phyloP scores from a whole-genome alignment of 2,797 vertebrate genomes.

The Coilia nasus region DNA sequence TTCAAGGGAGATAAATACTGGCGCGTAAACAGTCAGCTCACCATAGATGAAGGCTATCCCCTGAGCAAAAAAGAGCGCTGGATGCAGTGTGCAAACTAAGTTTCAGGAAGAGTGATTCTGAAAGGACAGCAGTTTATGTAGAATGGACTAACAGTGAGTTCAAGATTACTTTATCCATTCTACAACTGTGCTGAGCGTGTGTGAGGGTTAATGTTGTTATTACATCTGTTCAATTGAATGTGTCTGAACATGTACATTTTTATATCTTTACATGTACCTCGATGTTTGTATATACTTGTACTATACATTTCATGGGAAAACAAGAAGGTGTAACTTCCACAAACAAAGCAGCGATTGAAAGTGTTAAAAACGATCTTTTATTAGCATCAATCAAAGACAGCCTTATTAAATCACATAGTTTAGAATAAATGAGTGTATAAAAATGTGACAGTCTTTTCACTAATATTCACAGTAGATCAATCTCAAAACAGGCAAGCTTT shows the following conservation, averaged over 20 bases:
- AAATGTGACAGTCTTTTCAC: not conserved
- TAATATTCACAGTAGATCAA: not conserved
- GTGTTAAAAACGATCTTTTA: not conserved
- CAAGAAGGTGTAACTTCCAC: no score
- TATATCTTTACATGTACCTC: no score
- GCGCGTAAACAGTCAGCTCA: conserved; percentile 70
- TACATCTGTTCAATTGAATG: no score
- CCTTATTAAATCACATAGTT: not conserved
- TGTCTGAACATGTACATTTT: no score
- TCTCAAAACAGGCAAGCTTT: not conserved
- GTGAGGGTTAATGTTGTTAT: no score
- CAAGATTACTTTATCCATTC: not conserved
- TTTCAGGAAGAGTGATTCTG: not conserved
- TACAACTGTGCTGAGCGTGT: not conserved
- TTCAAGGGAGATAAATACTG: conserved; percentile 80
- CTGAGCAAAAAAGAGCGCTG: conserved; percentile 64
- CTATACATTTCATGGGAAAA: no score
- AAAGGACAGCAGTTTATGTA: not conserved
- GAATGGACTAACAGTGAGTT: not conserved
- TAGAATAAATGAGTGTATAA: not conserved
- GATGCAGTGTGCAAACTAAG: conserved; percentile 76
- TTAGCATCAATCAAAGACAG: not conserved
- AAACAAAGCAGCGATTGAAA: not conserved
- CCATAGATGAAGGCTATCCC: conserved; percentile 75
- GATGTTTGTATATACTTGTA: no score